Base-by-base conservation (phyloP, 2,797 vertebrate genomes). In the Melopsittacus undulatus region DNA sequence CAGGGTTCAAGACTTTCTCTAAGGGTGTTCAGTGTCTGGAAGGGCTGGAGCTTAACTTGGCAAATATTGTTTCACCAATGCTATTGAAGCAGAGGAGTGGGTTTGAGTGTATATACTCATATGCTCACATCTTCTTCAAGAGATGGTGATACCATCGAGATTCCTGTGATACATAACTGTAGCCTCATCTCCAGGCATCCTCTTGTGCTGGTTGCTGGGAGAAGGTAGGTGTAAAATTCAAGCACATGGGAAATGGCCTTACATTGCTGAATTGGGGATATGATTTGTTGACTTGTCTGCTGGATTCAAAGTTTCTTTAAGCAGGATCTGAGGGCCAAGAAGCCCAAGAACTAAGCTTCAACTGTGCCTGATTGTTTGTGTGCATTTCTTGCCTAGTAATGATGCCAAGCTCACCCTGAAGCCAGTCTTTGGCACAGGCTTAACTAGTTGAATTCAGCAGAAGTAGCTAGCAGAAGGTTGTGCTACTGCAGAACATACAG, bases 391-490 rank as follows among this genome's bases (percentile, higher is more conserved):
- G 82, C 42, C 48, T 30, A 42, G 43, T 23, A 46, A 36, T 0
- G 29, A 42, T 85, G 95, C 91, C 92, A 94, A 46, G 74, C 61
- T 63, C 66, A 46, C 77, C 85, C 77, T 63, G 74, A 84, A 92
- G 74, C 80, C 48, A 7, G 34, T 52, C 62, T 73, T 86, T 94
- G 95, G 85, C 95, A 87, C 38, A 6, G 40, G 72, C 70, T 21
- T 16, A 13, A 57, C 48, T 74, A 61, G 67, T 61, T 30, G 45
- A 70, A 74, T 79, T 64, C 18, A 27, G 77, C 83, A 86, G 90
- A 52, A 90, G 83, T 88, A 87, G 80, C 67, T 85, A 74, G 64
- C 91, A 91, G 83, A 49, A 76, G 80, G 85, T 81, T 93, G 88
- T 76, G 83, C 66, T 76, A 40, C 77, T 70, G 82, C 75, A 80